A percentile compares a stretch with the other conserved stretches of the same genome.
These are phyloP conservation scores for Zeugodacus cucurbitae DNA, from an alignment of 1,140 invertebrate species.

Conservation along the genomic window DNA sequence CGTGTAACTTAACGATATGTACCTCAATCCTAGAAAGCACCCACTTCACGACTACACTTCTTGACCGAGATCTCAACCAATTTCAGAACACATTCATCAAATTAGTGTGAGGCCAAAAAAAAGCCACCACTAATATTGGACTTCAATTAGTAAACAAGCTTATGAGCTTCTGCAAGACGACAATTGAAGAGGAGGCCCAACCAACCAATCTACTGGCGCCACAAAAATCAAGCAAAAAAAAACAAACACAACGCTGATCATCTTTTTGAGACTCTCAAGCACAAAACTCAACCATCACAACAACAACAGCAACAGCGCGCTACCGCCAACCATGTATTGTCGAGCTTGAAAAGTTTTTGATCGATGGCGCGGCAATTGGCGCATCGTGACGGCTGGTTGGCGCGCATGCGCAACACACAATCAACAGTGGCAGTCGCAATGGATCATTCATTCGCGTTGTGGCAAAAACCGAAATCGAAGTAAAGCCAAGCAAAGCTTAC, in stretches of 20 bases:
- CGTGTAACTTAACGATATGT: too few relatives aligned
- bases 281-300: background rate
- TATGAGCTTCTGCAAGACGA: background rate
- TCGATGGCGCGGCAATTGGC: constrained; percentile 35
- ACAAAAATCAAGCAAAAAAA: background rate
- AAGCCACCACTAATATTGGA: background rate
- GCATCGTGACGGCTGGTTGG: constrained; percentile 36
- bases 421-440: constrained; percentile 38
- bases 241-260: background rate
- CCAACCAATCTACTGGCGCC: constrained; percentile 13
- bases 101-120: background rate
- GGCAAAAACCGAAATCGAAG: background rate
- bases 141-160: background rate
- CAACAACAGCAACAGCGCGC: background rate
- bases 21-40: too few relatives aligned
- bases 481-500: background rate
- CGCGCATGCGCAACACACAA: constrained; percentile 31
- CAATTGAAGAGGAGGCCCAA: background rate
- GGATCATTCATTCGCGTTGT: constrained; percentile 33
- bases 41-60: too few relatives aligned
- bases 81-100: background rate
- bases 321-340: background rate
- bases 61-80: background rate
- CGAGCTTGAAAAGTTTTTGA: constrained; percentile 9
- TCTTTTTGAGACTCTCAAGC: background rate